Evolutionary conservation across 1,140 invertebrate genomes (phyloP), one percentile per base, ranked within the genome.

Genomic region (Oppia nitens): DNA sequence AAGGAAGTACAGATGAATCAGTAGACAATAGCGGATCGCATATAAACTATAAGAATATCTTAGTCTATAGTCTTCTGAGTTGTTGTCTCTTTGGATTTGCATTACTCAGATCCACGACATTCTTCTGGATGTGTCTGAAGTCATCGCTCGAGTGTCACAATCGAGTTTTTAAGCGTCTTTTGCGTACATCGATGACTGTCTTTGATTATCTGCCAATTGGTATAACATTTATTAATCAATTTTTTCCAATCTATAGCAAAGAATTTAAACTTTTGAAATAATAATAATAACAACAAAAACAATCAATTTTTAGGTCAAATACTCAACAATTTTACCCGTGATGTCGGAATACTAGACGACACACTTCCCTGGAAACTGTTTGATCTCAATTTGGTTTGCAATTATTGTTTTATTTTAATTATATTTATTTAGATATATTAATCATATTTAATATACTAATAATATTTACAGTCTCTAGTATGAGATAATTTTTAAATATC

Each of bases 111-210:
- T 83, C 83, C 1, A 75, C 81, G 47, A 68, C 77, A 4, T 91
- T 90, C 69, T 86, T 88, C 61, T 72, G 75, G 64, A 78, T 84
- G 60, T 87, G 85, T 57, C 82, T 88, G 73, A 73, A 76, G 27
- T 82, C 87, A 3, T 90, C 88, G 0, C 78, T 81, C 53, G 79
- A 74, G 26, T 73, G 88, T 1, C 90, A 94, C 66, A 83, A 92
- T 66, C 73, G 69, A 6, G 89, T 94, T 81, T 92, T 92, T 66
- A 70, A 73, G 4, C 82, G 81, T 50, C 79, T 95, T 1, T 79
- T 88, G 25, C 75, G 81, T 6, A 81, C 84, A 0, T 84, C 82
- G 1, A 89, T 92, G 78, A 75, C 77, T 14, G 93, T 93, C 71
- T 94, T 93, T 71, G 87, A 90, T 63, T 82, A 80, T 11, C 92